Base-by-base conservation (phyloP, 2,888 invertebrate species). In the Sesamia inferens region DNA sequence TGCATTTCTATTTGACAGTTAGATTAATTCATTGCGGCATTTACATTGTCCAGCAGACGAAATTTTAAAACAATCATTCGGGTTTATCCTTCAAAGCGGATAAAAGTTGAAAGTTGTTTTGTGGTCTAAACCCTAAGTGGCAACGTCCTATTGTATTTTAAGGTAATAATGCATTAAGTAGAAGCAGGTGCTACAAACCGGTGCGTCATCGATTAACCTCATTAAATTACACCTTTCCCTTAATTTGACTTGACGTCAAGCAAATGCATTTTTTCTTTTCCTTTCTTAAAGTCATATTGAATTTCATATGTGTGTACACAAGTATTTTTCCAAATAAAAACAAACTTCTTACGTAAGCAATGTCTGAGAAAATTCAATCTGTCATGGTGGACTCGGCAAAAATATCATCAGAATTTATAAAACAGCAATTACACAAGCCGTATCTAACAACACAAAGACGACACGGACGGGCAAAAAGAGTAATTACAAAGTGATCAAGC, bases 401-500 rank as follows among this genome's bases (percentile, higher is more conserved):
- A 81, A 81, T 71, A 64, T 59, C 61, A 78, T 75, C 63, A 75
- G 66, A 42, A 55, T 81, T 68, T 80, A 58, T 64, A 71, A 71
- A 78, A 78, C 48, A 67, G 39, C 61, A 65, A 81, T 74, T 70
- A 68, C 54, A 24, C 76, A 68, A 70, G 58, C 78, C 81, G 79
- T 81, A 55, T 62, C 81, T 81, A 81, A 81, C 68, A 68, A 71
- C 81, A 64, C 81, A 67, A 81, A 81, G 74, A 77, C 64, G 68
- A 78, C 68, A 81, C 68, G 71, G 59, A 69, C 42, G 59, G 19
- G 70, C 81, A 81, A 81, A 81, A 81, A 81, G 59, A 68, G 55
- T 81, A 81, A 81, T 81, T 81, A 81, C 68, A 81, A 78, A 75
- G 71, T 78, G 79, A 81, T 81, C 81, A 81, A 75, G 78, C 44